Evolutionary conservation across 2,888 invertebrate species (phyloP).

Genomic region (Anorthoa munda): DNA sequence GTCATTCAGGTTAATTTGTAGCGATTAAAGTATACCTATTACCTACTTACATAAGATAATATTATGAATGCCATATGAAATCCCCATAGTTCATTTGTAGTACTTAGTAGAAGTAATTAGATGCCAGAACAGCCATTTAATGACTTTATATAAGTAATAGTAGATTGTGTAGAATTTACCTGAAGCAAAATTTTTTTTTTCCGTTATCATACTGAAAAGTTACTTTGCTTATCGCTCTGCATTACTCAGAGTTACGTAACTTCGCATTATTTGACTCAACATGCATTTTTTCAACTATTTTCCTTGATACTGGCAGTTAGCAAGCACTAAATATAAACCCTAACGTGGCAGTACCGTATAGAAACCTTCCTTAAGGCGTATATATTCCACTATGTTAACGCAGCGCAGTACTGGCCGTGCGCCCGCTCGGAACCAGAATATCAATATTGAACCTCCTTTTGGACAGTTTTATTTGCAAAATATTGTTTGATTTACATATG

Average conservation of each 20-base stretch:
- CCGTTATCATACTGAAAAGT: conserved; percentile 15
- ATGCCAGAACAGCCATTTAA: neutral
- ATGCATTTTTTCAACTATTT: conserved; percentile 18
- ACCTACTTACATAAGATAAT: too few relatives aligned
- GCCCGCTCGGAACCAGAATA: too few relatives aligned
- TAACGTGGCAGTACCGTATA: conserved; percentile 11
- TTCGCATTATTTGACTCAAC: conserved; percentile 32
- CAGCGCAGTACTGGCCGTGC: too few relatives aligned
- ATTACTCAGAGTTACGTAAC: conserved; percentile 18
- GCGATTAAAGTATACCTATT: too few relatives aligned
- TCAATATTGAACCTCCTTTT: too few relatives aligned
- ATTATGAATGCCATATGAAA: conserved; percentile 2
- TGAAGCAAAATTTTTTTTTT: conserved; percentile 5
- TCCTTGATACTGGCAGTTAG: conserved; percentile 16
- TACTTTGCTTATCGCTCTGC: conserved; percentile 35
- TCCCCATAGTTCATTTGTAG: neutral
- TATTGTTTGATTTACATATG: too few relatives aligned
- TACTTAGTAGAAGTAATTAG: neutral
- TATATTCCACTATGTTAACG: too few relatives aligned
- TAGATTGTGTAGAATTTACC: conserved; percentile 1
- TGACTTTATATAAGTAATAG: conserved; percentile 18
- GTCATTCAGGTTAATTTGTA: neutral
- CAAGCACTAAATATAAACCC: conserved; percentile 17
- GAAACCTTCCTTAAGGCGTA: conserved; percentile 21
- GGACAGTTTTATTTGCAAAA: too few relatives aligned